Conservation (phyloP, 2,113 vertebrate genomes). For the Centropus bengalensis region DNA sequence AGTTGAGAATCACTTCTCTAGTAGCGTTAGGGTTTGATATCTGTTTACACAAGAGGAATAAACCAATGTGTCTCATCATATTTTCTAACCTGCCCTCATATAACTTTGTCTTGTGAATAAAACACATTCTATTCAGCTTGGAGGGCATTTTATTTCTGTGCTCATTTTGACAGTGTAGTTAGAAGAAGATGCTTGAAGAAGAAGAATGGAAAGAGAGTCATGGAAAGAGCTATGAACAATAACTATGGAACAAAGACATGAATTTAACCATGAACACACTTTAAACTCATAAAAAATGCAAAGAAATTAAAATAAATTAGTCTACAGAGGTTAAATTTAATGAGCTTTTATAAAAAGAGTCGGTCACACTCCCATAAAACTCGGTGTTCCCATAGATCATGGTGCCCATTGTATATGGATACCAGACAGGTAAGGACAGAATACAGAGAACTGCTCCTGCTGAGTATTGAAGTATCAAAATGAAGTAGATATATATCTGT, state of each 20-base stretch:
- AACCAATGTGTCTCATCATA: not conserved
- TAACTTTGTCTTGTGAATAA: not conserved
- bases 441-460: not conserved
- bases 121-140: not conserved
- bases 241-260: not conserved
- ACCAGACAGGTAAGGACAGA: not conserved
- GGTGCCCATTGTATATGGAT: not conserved
- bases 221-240: not conserved
- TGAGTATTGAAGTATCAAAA: not conserved
- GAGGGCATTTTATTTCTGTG: constrained; percentile 35
- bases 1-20: constrained; percentile 10
- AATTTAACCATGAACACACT: not conserved
- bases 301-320: not conserved
- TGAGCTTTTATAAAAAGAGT: not conserved
- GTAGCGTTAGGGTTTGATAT: not conserved
- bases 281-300: not conserved
- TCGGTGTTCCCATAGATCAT: not conserved
- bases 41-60: constrained; percentile 26
- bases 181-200: not conserved
- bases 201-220: not conserved
- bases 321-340: not conserved
- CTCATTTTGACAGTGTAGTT: constrained; percentile 26
- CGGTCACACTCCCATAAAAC: not conserved
- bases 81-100: not conserved
- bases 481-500: not conserved